phyloP scores from a whole-genome alignment of 2,888 invertebrate genomes.

The Orthosia gothica region DNA sequence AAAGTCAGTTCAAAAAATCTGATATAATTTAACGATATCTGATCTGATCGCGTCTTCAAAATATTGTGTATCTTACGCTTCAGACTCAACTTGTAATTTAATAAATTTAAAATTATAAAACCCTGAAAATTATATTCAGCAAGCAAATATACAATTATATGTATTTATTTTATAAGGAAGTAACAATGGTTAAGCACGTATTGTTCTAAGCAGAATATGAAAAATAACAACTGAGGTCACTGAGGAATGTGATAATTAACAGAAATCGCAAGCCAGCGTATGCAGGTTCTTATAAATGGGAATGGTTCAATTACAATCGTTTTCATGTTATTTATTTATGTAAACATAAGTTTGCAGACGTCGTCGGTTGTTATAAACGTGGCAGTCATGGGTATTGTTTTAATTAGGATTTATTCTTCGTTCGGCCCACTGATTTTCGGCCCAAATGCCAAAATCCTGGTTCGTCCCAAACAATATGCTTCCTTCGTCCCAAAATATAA shows the following conservation, averaged over 20 bases:
- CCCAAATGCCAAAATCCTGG: too few species aligned
- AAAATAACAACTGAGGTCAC: constrained; percentile 3
- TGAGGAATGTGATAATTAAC: constrained; percentile 14
- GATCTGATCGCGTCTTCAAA: not conserved
- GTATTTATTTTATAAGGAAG: constrained; percentile 2
- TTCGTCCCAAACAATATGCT: too few species aligned
- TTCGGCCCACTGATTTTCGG: too few species aligned
- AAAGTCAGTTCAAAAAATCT: too few species aligned
- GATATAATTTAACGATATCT: not conserved
- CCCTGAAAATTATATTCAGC: not conserved
- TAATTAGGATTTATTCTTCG: too few species aligned
- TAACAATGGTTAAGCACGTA: not conserved
- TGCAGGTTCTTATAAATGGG: not conserved
- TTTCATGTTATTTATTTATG: not conserved
- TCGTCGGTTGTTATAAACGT: not conserved
- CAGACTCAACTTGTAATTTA: not conserved
- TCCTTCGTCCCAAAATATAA: too few species aligned
- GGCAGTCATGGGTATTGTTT: not conserved
- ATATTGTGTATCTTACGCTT: not conserved
- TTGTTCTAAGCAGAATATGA: constrained; percentile 10
- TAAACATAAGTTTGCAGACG: not conserved
- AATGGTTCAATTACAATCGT: not conserved
- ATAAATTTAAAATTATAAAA: too few species aligned
- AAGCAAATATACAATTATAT: not conserved
- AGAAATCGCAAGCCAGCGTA: constrained; percentile 9